Evolutionary conservation across 2,113 vertebrate species (phyloP).

Genomic region (Cacatua alba): DNA sequence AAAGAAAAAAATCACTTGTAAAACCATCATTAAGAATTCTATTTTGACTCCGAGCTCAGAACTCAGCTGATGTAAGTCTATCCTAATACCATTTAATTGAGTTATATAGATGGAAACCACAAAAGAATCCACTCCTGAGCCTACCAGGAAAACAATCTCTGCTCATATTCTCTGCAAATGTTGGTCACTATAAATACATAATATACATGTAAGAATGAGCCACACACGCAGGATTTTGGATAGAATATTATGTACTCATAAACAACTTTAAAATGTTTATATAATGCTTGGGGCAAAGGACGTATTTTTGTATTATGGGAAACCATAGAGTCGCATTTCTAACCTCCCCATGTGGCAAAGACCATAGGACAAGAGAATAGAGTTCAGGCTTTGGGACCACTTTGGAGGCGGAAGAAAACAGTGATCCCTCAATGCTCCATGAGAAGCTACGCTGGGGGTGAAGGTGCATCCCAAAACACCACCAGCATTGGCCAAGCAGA

Average conservation of each 20-base stretch:
- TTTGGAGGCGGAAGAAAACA: neutral
- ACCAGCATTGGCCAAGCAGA: neutral
- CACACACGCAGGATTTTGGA: neutral
- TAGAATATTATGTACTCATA: neutral
- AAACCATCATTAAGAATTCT: slow-evolving; percentile 11
- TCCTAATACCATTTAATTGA: slow-evolving; percentile 59
- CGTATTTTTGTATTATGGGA: neutral
- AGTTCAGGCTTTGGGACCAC: neutral
- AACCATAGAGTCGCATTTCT: neutral
- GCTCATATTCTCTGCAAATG: neutral
- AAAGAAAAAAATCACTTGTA: slow-evolving; percentile 40
- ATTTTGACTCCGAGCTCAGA: neutral
- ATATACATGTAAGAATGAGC: neutral
- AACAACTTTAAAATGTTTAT: neutral
- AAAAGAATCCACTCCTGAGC: neutral
- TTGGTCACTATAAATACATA: slow-evolving; percentile 29
- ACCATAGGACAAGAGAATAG: neutral
- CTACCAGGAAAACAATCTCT: slow-evolving; percentile 15
- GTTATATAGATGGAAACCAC: neutral
- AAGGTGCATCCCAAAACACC: neutral
- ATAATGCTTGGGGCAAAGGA: neutral
- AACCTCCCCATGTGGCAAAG: neutral
- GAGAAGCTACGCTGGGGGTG: neutral
- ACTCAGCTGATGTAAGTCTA: slow-evolving; percentile 43
- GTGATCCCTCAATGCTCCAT: neutral